phyloP scores from a whole-genome alignment of 2,797 vertebrate genomes.

The Anolis apletophallus region DNA sequence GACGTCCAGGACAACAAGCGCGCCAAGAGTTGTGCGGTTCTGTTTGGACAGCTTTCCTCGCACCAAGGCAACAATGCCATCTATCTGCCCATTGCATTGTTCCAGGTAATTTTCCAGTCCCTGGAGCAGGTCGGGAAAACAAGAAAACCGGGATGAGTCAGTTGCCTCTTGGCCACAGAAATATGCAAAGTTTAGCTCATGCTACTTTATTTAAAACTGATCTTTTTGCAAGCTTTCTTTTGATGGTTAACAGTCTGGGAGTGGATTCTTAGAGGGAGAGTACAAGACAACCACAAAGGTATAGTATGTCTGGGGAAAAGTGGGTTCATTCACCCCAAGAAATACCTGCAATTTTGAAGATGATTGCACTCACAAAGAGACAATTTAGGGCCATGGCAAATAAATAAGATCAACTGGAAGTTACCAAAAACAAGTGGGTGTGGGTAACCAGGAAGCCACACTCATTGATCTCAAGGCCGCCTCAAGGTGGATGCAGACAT shows the following conservation, averaged over 20 bases:
- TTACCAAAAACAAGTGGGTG: neutral
- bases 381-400: neutral
- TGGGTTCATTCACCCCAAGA: neutral
- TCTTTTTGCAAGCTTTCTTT: neutral
- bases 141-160: neutral
- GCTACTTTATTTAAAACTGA: neutral
- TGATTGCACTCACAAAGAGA: neutral
- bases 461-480: neutral
- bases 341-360: neutral
- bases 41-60: constrained; percentile 90
- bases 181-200: neutral
- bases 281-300: neutral
- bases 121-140: constrained; percentile 67
- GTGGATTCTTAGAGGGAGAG: neutral
- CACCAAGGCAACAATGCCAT: constrained; percentile 88
- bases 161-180: neutral
- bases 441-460: too few species aligned
- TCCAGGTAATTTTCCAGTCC: constrained; percentile 83
- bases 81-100: constrained; percentile 88
- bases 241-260: neutral
- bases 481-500: neutral
- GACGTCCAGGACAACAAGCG: constrained; percentile 88
- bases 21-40: constrained; percentile 86
- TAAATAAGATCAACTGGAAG: neutral
- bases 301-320: neutral